Percentiles rank a stretch among this genome's conserved stretches.
phyloP scores from a whole-genome alignment of 1,140 invertebrate genomes.

The Halesus radiatus region DNA sequence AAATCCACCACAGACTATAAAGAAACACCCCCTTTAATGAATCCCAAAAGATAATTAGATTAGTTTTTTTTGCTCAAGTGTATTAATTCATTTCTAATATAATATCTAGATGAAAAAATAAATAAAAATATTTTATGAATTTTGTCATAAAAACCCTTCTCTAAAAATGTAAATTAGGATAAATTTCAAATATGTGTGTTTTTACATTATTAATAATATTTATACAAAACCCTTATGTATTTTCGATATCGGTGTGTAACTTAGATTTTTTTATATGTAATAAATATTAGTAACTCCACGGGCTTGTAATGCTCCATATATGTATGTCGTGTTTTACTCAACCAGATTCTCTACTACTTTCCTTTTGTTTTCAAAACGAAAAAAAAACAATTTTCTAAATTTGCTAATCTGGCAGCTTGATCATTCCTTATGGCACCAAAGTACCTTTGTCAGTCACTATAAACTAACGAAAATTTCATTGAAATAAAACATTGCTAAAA shows the following conservation, averaged over 20 bases:
- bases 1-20: too few relatives aligned
- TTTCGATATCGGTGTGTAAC: constrained; percentile 56
- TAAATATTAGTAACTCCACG: constrained; percentile 20
- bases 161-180: constrained; percentile 41
- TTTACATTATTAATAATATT: constrained; percentile 53
- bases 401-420: too few relatives aligned
- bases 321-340: constrained; percentile 6
- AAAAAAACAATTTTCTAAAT: too few relatives aligned
- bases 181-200: constrained; percentile 55
- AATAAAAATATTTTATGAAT: constrained; percentile 9
- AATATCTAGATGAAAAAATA: not conserved
- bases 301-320: constrained; percentile 1
- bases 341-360: too few relatives aligned
- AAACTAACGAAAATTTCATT: too few relatives aligned
- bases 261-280: constrained; percentile 53
- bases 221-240: constrained; percentile 54
- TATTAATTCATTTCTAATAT: constrained; percentile 2
- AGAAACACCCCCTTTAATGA: too few relatives aligned
- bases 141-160: constrained; percentile 26
- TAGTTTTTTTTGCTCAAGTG: constrained; percentile 32
- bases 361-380: too few relatives aligned
- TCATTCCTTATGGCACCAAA: too few relatives aligned
- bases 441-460: too few relatives aligned
- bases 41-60: not conserved
- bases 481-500: too few relatives aligned